These are phyloP conservation scores for Diacarnus erythraeanus DNA, from an alignment of 37 sponge, comb jelly and placozoan genomes.

Conservation along the genomic window DNA sequence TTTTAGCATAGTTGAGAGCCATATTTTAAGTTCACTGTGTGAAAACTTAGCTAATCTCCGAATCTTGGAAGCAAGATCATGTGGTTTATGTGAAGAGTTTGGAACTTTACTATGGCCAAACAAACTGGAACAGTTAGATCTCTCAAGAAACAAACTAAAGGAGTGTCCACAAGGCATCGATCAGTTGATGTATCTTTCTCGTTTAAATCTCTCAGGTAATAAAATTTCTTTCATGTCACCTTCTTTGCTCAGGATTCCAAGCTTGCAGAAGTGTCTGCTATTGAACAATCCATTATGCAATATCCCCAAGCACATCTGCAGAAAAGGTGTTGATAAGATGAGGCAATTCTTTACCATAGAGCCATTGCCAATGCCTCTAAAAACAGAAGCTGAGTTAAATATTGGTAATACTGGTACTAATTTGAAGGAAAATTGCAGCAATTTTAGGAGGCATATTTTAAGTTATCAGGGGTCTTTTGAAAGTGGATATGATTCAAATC, in stretches of 20 bases:
- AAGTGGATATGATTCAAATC: constrained; percentile 22
- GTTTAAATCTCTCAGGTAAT: constrained; percentile 50
- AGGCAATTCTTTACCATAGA: constrained; percentile 8
- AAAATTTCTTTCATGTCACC: not conserved
- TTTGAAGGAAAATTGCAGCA: not conserved
- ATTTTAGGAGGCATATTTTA: not conserved
- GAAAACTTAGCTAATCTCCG: not conserved
- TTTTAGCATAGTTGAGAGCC: constrained; percentile 5
- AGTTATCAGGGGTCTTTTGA: constrained; percentile 11
- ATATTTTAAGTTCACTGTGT: constrained; percentile 26
- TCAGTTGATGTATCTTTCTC: constrained; percentile 2
- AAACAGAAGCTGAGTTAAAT: not conserved
- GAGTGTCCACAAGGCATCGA: constrained; percentile 23
- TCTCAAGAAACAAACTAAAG: constrained; percentile 44
- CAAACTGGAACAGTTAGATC: constrained; percentile 23
- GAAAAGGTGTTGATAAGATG: constrained; percentile 42
- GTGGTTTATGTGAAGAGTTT: constrained; percentile 20
- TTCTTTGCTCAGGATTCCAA: constrained; percentile 27
- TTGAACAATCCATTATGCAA: constrained; percentile 36
- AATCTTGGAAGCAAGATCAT: constrained; percentile 4
- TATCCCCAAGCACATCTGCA: constrained; percentile 44
- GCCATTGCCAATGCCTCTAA: constrained; percentile 15
- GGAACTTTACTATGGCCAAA: constrained; percentile 18
- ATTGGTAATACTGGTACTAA: not conserved
- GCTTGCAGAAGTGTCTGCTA: constrained; percentile 7